These are phyloP conservation scores for Musca domestica DNA, from an alignment of 1,140 invertebrate species.

Conservation along the genomic window DNA sequence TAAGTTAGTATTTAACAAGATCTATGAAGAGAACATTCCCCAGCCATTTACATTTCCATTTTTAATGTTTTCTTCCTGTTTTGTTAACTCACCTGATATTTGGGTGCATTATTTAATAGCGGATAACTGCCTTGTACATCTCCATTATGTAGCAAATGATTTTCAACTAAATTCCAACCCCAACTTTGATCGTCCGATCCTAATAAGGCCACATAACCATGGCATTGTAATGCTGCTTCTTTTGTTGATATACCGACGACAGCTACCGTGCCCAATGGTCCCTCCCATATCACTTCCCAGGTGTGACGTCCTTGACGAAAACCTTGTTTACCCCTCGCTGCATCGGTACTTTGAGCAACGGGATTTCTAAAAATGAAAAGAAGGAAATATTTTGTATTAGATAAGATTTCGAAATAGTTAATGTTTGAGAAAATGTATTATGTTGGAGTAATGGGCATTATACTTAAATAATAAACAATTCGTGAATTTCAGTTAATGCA, in stretches of 20 bases:
- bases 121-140: slow-evolving; percentile 95
- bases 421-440: too few species aligned
- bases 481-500: too few species aligned
- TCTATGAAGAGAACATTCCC: too few species aligned
- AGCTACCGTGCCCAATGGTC: slow-evolving; percentile 92
- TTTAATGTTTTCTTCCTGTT: not conserved
- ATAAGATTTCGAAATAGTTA: too few species aligned
- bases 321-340: slow-evolving; percentile 90
- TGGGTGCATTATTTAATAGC: slow-evolving; percentile 92
- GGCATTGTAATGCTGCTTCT: slow-evolving; percentile 85
- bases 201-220: slow-evolving; percentile 91
- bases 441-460: too few species aligned
- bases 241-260: slow-evolving; percentile 95
- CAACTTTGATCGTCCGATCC: slow-evolving; percentile 96
- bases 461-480: too few species aligned
- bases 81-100: slow-evolving; percentile 82
- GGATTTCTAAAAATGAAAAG: slow-evolving; percentile 68
- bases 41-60: too few species aligned
- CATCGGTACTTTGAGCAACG: slow-evolving; percentile 97
- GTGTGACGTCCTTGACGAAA: slow-evolving; percentile 91
- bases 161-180: slow-evolving; percentile 99
- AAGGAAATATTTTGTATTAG: too few species aligned
- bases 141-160: slow-evolving; percentile 95
- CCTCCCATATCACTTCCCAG: slow-evolving; percentile 99
- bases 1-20: too few species aligned